Evolutionary conservation across 2,888 invertebrate genomes (phyloP), one percentile per base, ranked within the genome.

Genomic region (Subacronicta megacephala): DNA sequence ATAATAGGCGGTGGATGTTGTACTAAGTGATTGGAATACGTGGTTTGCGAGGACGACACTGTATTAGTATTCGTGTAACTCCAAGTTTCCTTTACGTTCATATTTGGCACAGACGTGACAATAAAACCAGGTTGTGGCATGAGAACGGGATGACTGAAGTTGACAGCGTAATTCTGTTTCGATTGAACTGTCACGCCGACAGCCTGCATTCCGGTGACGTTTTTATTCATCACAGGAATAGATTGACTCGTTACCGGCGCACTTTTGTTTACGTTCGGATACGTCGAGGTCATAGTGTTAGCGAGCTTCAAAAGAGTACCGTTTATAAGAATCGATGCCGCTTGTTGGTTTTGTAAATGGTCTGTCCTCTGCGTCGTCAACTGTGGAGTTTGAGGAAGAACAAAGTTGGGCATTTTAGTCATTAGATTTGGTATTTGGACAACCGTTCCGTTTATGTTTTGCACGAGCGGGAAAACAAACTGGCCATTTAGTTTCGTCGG

Each of bases 351-450:
- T 78, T 92, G 91, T 66, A 93, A 72, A 73, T 90, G 90, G 56
- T 93, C 92, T 75, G 91, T 90, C 63, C 89, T 85, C 67, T 88
- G 89, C 15, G 87, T 62, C 18, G 89, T 82, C 57, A 92, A 58
- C 73, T 94, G 89, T 61, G 90, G 65, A 58, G 85, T 80, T 84
- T 89, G 89, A 37, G 94, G 94, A 68, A 94, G 87, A 52, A 94
- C 89, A 66, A 89, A 95, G 82, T 95, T 95, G 42, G 95, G 95
- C 84, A 95, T 93, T 78, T 95, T 94, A 5, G 95, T 90, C 87
- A 95, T 91, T 55, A 95, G 82, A 78, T 95, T 95, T 55, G 95
- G 96, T 88, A 96, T 93, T 89, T 95, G 95, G 69, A 96, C 95
- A 60, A 96, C 92, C 40, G 94, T 87, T 57, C 94, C 94, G 57